These are phyloP conservation scores for Amblyteles armatorius DNA, from an alignment of 2,888 invertebrate genomes.

Conservation along the genomic window DNA sequence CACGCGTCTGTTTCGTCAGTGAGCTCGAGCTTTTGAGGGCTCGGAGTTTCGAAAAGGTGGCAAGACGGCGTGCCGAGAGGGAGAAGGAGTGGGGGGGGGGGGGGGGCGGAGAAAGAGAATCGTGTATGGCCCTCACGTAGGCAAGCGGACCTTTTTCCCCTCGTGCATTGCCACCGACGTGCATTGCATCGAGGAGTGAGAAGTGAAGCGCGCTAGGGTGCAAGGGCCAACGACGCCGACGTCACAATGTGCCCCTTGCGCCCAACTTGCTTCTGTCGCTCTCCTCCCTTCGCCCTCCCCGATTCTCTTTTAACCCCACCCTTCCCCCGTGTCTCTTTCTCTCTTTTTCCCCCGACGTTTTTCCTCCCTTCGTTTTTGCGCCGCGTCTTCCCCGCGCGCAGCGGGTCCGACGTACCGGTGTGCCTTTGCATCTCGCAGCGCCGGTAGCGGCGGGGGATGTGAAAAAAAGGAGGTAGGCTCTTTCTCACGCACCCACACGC, in stretches of 20 bases:
- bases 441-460: not conserved
- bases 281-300: conserved; percentile 66
- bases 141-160: conserved; percentile 41
- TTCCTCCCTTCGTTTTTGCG: conserved; percentile 66
- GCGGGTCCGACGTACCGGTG: conserved; percentile 40
- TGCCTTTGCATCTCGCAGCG: conserved; percentile 60
- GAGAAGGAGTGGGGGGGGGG: conserved; percentile 15
- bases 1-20: conserved; percentile 40
- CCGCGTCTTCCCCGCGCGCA: conserved; percentile 60
- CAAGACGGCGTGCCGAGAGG: conserved; percentile 12
- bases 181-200: conserved; percentile 27
- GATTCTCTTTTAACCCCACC: conserved; percentile 69
- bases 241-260: conserved; percentile 27
- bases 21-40: conserved; percentile 29
- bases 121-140: conserved; percentile 48
- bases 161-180: conserved; percentile 28
- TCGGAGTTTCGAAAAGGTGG: conserved; percentile 34
- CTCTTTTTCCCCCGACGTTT: conserved; percentile 65
- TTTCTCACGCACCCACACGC: conserved; percentile 73
- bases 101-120: conserved; percentile 41
- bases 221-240: conserved; percentile 70
- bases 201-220: conserved; percentile 66
- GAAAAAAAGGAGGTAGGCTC: conserved; percentile 37
- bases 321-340: conserved; percentile 50
- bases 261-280: conserved; percentile 50